phyloP scores from a whole-genome alignment of 2,888 invertebrate genomes.

The Pocota personata region DNA sequence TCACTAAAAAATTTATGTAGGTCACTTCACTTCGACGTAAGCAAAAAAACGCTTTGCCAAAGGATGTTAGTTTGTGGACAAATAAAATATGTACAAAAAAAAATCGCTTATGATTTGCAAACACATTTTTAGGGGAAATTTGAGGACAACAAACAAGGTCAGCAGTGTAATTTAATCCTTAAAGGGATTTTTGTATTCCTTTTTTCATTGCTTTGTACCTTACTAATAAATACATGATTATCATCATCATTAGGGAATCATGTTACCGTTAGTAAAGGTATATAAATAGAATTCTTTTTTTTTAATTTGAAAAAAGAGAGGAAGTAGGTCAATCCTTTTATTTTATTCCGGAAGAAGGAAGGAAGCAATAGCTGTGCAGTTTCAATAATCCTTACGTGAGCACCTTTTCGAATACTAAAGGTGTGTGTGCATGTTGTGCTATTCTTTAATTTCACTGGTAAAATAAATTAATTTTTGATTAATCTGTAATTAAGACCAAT shows the following conservation, averaged over 20 bases:
- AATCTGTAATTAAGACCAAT: slow-evolving; percentile 55
- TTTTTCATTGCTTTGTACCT: not conserved
- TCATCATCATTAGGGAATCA: slow-evolving; percentile 53
- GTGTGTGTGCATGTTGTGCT: slow-evolving; percentile 3
- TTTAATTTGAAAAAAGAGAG: slow-evolving; percentile 12
- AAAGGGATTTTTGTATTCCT: too few relatives aligned
- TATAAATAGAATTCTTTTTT: not conserved
- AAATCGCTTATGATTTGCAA: not conserved
- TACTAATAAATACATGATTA: slow-evolving; percentile 37
- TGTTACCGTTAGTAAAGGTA: slow-evolving; percentile 27
- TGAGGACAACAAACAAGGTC: slow-evolving; percentile 41
- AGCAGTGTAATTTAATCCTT: slow-evolving; percentile 38
- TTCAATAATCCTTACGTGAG: not conserved
- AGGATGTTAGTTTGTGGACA: not conserved
- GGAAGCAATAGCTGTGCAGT: slow-evolving; percentile 51
- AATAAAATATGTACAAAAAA: not conserved
- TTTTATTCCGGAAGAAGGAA: slow-evolving; percentile 33
- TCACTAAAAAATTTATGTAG: not conserved
- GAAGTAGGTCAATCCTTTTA: slow-evolving; percentile 67
- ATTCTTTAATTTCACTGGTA: not conserved
- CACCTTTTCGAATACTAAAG: not conserved
- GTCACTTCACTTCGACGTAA: not conserved
- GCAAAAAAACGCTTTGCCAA: not conserved
- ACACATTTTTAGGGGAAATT: slow-evolving; percentile 5
- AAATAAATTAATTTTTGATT: slow-evolving; percentile 6